Base-by-base conservation (phyloP, 1,140 invertebrate species). In the Tetragnatha versicolor region DNA sequence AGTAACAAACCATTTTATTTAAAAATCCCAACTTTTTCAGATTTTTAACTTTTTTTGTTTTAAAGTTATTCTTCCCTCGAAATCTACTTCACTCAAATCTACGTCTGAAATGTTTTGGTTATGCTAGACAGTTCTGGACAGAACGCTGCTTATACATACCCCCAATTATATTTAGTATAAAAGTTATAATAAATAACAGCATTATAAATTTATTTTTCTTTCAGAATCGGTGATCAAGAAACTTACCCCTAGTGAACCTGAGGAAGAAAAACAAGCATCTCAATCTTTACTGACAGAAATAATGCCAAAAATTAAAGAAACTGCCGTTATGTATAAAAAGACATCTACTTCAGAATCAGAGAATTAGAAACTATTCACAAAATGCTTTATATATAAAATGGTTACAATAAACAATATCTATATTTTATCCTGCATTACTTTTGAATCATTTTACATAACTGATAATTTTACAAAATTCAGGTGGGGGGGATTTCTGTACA, bases 161-260 rank as follows among this genome's bases (percentile, higher is more conserved):
- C 17, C 39, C 39, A 9, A 45, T 7, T 7, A 45, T 45, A 9
- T 45, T 45, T 45, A 45, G 17, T 45, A 9, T 45, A 45, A 9
- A 9, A 45, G 7, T 45, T 45, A 45, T 45, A 45, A 45, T 7
- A 45, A 9, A 45, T 9, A 9, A 9, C 17, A 9, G 7, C 17
- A 9, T 45, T 9, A 45, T 45, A 7, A 45, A 45, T 45, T 45
- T 51, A n/a, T 60, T 58, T 83, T 83, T 80, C 20, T 77, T 82
- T 84, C 81, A 90, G 90, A 90, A 85, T 83, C 90, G 58, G 90
- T 92, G 0, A 84, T 92, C n/a, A 88, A 91, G 84, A 84, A 89
- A 35, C 84, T 92, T 55, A 89, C 86, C 70, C 80, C 86, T 4
- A 84, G 86, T 61, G 86, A 87, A 45, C 86, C 88, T 60, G 83